phyloP scores from a whole-genome alignment of 2,888 invertebrate genomes.

The Mythimna albipuncta region DNA sequence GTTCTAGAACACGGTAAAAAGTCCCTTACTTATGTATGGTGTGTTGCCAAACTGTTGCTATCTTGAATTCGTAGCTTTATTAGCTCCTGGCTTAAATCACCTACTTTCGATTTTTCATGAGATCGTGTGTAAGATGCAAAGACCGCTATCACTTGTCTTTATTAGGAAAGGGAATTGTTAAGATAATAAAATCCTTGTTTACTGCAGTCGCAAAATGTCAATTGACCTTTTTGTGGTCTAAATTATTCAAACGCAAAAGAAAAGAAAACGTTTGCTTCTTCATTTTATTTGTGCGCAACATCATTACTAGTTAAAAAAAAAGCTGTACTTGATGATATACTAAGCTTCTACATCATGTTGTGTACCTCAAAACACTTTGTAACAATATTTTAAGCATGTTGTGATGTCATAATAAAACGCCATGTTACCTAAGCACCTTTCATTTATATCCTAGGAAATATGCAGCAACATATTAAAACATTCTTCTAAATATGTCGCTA shows the following conservation, averaged over 20 bases:
- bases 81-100: slow-evolving; percentile 28
- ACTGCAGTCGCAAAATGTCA: slow-evolving; percentile 16
- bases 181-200: slow-evolving; percentile 42
- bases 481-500: slow-evolving; percentile 44
- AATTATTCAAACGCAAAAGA: slow-evolving; percentile 20
- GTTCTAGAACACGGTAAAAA: slow-evolving; percentile 65
- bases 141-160: slow-evolving; percentile 51
- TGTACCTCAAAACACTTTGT: slow-evolving; percentile 9
- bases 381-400: slow-evolving; percentile 20
- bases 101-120: slow-evolving; percentile 43
- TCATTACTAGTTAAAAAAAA: neutral
- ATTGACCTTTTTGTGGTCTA: slow-evolving; percentile 18
- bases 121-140: slow-evolving; percentile 33
- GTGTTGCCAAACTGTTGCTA: slow-evolving; percentile 47
- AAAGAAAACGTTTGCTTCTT: slow-evolving; percentile 10
- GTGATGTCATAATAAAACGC: slow-evolving; percentile 18
- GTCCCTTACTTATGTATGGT: slow-evolving; percentile 68
- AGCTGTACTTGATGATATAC: neutral
- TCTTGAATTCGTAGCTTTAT: slow-evolving; percentile 56
- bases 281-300: neutral
- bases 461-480: slow-evolving; percentile 45
- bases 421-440: slow-evolving; percentile 19
- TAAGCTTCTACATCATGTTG: neutral
- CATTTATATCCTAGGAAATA: slow-evolving; percentile 37
- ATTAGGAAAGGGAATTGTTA: slow-evolving; percentile 32